Percentiles rank a stretch among this genome's conserved stretches.
These are phyloP conservation scores for Malachius bipustulatus DNA, from an alignment of 2,888 invertebrate species.

Conservation along the genomic window DNA sequence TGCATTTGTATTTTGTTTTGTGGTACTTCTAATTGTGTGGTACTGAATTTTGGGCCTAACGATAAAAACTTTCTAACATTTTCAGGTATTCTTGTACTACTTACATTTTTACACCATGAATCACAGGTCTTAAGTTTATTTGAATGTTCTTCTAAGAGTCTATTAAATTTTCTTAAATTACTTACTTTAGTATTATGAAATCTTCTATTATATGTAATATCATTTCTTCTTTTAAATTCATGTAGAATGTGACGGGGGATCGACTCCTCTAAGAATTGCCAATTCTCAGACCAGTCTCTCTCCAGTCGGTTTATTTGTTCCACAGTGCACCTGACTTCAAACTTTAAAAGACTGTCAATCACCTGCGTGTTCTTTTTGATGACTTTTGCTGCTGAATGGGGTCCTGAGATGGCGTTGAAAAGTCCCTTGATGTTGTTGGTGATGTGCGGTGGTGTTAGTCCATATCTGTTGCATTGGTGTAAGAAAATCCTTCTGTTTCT, in stretches of 20 bases:
- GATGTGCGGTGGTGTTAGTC: slow-evolving; percentile 4
- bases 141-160: not conserved
- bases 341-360: not conserved
- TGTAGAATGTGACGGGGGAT: too few relatives aligned
- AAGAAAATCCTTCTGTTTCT: slow-evolving; percentile 8
- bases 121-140: too few relatives aligned
- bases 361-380: not conserved
- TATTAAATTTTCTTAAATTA: slow-evolving; percentile 4
- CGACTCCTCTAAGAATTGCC: too few relatives aligned
- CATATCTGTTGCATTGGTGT: slow-evolving; percentile 5
- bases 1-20: slow-evolving; percentile 1
- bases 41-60: slow-evolving; percentile 5
- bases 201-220: not conserved
- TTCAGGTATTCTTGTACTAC: too few relatives aligned
- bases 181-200: not conserved
- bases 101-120: too few relatives aligned
- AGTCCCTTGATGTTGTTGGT: slow-evolving; percentile 3
- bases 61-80: not conserved
- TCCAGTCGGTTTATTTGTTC: slow-evolving; percentile 2
- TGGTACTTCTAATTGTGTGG: not conserved
- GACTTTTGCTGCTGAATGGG: not conserved
- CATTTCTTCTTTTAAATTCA: not conserved
- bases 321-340: not conserved
- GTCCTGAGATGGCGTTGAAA: not conserved
- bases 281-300: not conserved